These are phyloP conservation scores for Drosophila anomelani DNA, from an alignment of 2,888 invertebrate genomes.

Conservation along the genomic window DNA sequence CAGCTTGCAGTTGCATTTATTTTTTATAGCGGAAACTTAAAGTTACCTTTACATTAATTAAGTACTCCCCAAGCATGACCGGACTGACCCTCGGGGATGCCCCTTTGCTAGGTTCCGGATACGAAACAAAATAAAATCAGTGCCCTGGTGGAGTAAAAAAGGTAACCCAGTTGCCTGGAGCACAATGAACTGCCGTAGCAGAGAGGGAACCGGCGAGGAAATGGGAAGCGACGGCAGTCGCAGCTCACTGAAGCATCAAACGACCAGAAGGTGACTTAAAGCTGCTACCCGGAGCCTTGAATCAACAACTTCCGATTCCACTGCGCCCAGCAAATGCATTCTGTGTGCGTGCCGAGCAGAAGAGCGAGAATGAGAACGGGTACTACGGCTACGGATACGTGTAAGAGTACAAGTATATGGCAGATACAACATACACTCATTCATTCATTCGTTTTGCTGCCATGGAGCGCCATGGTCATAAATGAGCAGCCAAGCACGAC, in stretches of 20 bases:
- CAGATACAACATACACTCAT: conserved; percentile 32
- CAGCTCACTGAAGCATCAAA: conserved; percentile 69
- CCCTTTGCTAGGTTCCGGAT: conserved; percentile 2
- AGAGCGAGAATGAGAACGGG: conserved; percentile 3
- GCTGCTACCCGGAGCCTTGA: conserved; percentile 49
- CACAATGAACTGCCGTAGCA: conserved; percentile 55
- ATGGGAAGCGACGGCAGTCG: conserved; percentile 42
- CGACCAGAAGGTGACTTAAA: conserved; percentile 58
- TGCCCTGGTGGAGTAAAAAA: conserved; percentile 41
- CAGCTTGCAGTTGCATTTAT: not conserved
- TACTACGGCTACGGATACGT: not conserved
- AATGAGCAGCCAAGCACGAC: conserved; percentile 78
- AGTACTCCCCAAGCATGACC: conserved; percentile 64
- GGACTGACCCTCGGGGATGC: conserved; percentile 33
- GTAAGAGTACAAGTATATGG: conserved; percentile 42
- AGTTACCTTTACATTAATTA: conserved; percentile 46
- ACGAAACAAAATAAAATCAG: conserved; percentile 53
- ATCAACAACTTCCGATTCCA: conserved; percentile 45
- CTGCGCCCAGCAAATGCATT: conserved; percentile 42
- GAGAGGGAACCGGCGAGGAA: conserved; percentile 15
- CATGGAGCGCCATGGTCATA: conserved; percentile 74
- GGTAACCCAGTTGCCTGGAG: conserved; percentile 32
- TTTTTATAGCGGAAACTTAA: conserved; percentile 30
- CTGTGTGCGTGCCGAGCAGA: conserved; percentile 26
- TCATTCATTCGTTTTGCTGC: conserved; percentile 26